Base-by-base conservation (phyloP, 2,888 invertebrate genomes). In the Andrena camellia region DNA sequence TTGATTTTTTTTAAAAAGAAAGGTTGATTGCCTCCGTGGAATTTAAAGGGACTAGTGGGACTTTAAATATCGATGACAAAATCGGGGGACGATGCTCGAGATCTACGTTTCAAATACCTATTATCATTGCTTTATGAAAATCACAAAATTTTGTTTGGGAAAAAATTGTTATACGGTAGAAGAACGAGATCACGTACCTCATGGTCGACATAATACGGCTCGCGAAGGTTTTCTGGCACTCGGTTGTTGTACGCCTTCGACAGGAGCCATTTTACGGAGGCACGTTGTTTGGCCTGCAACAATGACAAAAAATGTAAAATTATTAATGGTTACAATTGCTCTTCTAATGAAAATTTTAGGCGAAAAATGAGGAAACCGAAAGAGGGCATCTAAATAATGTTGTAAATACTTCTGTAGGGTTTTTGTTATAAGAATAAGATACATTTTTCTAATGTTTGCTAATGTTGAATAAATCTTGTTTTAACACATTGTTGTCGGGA, bases 241-340 rank as follows among this genome's bases (percentile, higher is more conserved):
- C 97, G 96, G 95, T 98, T 98, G 95, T 98, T 98, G 96, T 97
- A 99, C 86, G 99, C 98, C 96, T 99, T 99, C 91, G 98, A 97
- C 90, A 99, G 95, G 92, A 99, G 96, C 99, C 99, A 99, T 96
- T 98, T 97, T 93, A 99, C 97, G 92, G 98, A 98, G 93, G 98
- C 98, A 95, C 98, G 96, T 95, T 99, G 98, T 95, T 98, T 98
- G 92, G 99, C 98, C 99, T 99, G 96, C 29, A 97, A 97, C 60
- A 75, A 68, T 63, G 33, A 69, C 59, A 66, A 35, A 31, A 31
- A 68, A 60, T n/a, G n/a, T 7, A 52, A 6, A n/a, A 62, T 35
- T 60, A 60, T 10, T 17, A 31, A 62, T 5, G 4, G 33, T 20
- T 33, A 35, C 4, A 20, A 20, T 20, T 26, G 54, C 42, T 42